phyloP scores from a whole-genome alignment of 2,888 invertebrate genomes.

The Hypercompe scribonia region DNA sequence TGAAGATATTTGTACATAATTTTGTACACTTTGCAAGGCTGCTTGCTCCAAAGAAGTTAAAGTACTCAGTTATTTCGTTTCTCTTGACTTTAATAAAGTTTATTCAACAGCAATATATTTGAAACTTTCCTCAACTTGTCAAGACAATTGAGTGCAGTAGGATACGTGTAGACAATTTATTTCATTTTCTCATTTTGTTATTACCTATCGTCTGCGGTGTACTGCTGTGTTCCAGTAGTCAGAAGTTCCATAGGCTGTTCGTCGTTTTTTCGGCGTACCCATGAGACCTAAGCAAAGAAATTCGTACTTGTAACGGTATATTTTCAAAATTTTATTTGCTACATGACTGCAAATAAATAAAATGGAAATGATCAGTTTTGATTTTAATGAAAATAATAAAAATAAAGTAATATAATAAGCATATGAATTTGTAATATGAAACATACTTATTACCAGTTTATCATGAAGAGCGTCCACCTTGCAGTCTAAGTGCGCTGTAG shows the following conservation, averaged over 20 bases:
- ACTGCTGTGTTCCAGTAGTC: constrained; percentile 80
- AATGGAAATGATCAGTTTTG: constrained; percentile 17
- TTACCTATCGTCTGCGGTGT: constrained; percentile 81
- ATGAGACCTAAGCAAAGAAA: constrained; percentile 69
- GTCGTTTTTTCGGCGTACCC: constrained; percentile 82
- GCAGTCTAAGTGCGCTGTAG: constrained; percentile 81
- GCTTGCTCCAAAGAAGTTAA: constrained; percentile 29
- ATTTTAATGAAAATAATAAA: constrained; percentile 16
- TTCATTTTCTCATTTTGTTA: constrained; percentile 26
- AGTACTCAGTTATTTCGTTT: constrained; percentile 35
- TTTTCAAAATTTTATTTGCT: constrained; percentile 12
- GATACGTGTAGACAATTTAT: constrained; percentile 23
- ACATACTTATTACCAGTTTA: constrained; percentile 81
- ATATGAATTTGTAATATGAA: constrained; percentile 37
- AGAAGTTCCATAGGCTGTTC: constrained; percentile 79
- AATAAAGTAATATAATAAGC: constrained; percentile 24
- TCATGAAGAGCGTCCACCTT: constrained; percentile 83
- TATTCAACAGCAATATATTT: constrained; percentile 45
- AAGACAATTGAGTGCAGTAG: constrained; percentile 38
- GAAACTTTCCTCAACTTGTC: constrained; percentile 36
- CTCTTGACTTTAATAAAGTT: constrained; percentile 35
- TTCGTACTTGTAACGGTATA: constrained; percentile 17
- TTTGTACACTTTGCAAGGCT: constrained; percentile 37
- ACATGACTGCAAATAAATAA: constrained; percentile 33
- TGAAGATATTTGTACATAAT: constrained; percentile 41